Conservation (phyloP, 2,888 invertebrate species). For the Drosophila hawaiiensis region DNA sequence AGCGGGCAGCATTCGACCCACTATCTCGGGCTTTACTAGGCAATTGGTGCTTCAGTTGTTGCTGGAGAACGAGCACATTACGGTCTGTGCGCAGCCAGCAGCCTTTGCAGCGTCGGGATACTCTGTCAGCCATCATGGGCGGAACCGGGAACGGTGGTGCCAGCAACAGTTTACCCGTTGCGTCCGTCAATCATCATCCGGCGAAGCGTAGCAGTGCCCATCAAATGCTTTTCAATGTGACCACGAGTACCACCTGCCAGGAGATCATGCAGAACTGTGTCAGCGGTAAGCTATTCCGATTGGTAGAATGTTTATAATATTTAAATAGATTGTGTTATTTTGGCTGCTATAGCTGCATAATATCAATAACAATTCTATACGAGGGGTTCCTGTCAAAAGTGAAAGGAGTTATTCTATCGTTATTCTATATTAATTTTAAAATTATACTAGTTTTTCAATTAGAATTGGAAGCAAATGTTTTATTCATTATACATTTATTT, state of each 20-base stretch:
- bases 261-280: conserved; percentile 90
- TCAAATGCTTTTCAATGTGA: conserved; percentile 90
- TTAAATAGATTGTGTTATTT: not conserved
- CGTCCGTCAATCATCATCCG: conserved; percentile 87
- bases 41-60: conserved; percentile 94
- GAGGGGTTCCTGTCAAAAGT: not conserved
- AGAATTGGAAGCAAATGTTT: not conserved
- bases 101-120: conserved; percentile 82
- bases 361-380: not conserved
- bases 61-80: conserved; percentile 93
- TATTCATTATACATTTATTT: not conserved
- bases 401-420: not conserved
- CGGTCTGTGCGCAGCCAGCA: conserved; percentile 88
- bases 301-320: not conserved
- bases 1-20: conserved; percentile 57
- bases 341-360: not conserved
- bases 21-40: conserved; percentile 94
- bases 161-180: conserved; percentile 71
- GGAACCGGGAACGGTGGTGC: conserved; percentile 35
- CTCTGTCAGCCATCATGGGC: conserved; percentile 65
- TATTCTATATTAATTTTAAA: not conserved
- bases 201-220: conserved; percentile 90
- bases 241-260: conserved; percentile 91
- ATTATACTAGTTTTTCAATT: not conserved
- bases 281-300: conserved; percentile 79